Conservation (phyloP, 2,113 vertebrate genomes). For the Electrona antarctica region DNA sequence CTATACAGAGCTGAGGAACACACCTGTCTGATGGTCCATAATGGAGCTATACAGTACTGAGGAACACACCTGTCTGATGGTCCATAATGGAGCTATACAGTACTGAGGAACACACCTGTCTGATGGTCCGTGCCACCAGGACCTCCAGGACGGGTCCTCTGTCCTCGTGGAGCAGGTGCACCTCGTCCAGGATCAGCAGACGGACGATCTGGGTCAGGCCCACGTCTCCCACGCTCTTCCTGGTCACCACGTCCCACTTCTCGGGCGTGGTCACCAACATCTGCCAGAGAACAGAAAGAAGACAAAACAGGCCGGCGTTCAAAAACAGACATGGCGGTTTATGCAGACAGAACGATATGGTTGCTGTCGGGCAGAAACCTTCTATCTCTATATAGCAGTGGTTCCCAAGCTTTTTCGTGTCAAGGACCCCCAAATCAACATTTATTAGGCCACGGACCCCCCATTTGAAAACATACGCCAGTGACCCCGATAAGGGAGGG, state of each 20-base stretch:
- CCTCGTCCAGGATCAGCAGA: constrained; percentile 95
- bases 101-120: constrained; percentile 83
- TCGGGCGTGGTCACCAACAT: constrained; percentile 99
- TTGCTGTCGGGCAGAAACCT: too few species aligned
- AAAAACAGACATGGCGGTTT: too few species aligned
- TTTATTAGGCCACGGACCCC: too few species aligned
- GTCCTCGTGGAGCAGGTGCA: constrained; percentile 96
- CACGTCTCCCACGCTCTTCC: constrained; percentile 97
- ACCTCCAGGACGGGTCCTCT: constrained; percentile 97
- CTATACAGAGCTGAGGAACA: too few species aligned
- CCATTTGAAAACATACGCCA: too few species aligned
- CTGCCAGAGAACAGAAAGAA: constrained; percentile 64
- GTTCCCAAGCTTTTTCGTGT: too few species aligned
- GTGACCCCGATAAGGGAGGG: too few species aligned
- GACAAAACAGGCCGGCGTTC: background rate
- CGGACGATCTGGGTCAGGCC: constrained; percentile 94
- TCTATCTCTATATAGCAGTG: too few species aligned
- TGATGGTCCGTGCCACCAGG: constrained; percentile 93
- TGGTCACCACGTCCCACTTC: constrained; percentile 98
- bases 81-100: constrained; percentile 60
- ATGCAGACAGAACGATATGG: too few species aligned
- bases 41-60: too few species aligned
- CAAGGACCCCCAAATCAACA: too few species aligned
- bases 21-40: too few species aligned
- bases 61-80: constrained; percentile 89